A percentile compares a stretch with the other conserved stretches of the same genome.
phyloP scores from a whole-genome alignment of 2,113 vertebrate species.

The Notarius quadriscutis region DNA sequence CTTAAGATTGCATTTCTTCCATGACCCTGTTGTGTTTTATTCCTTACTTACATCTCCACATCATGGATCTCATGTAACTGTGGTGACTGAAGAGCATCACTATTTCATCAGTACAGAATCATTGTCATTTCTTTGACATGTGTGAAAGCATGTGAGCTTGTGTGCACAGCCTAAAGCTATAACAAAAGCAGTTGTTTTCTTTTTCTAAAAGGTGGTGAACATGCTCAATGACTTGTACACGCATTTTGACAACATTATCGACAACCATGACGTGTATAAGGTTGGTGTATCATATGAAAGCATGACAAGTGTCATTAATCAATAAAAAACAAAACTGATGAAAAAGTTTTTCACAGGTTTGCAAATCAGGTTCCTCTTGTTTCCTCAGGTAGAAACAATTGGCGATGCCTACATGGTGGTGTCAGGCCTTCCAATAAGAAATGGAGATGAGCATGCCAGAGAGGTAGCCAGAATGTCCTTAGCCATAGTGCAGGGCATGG shows the following conservation, averaged over 20 bases:
- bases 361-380: background rate
- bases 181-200: constrained; percentile 5
- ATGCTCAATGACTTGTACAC: constrained; percentile 83
- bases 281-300: constrained; percentile 50
- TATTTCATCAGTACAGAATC: constrained; percentile 3
- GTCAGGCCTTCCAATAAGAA: constrained; percentile 79
- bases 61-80: background rate
- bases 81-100: background rate
- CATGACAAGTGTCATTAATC: background rate
- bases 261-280: constrained; percentile 84
- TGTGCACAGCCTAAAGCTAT: background rate
- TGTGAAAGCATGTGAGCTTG: background rate
- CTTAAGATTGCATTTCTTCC: too few species aligned
- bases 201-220: constrained; percentile 72
- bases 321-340: background rate
- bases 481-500: constrained; percentile 77
- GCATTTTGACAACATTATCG: constrained; percentile 82
- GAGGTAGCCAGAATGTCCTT: constrained; percentile 83
- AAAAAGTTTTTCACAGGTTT: background rate
- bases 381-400: constrained; percentile 81
- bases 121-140: constrained; percentile 11
- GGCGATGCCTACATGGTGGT: constrained; percentile 87
- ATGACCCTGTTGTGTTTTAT: background rate
- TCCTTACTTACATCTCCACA: background rate
- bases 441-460: constrained; percentile 74